These are phyloP conservation scores for Platysternon megacephalum DNA, from an alignment of 2,113 vertebrate genomes.

Conservation along the genomic window DNA sequence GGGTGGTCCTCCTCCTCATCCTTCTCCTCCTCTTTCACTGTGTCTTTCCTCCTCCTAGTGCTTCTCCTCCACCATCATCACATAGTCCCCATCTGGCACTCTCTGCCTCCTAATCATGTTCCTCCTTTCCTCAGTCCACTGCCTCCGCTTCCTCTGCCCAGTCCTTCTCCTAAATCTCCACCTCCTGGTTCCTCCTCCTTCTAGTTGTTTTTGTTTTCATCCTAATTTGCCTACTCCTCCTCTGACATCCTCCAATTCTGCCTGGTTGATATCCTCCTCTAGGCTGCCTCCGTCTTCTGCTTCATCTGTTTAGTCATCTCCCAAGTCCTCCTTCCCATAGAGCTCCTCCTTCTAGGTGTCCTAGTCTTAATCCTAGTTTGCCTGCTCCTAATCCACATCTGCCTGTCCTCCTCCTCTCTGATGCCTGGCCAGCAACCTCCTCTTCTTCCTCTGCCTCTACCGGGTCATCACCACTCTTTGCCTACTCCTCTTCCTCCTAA, in stretches of 20 bases:
- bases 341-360: background rate
- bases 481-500: constrained; percentile 37
- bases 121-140: background rate
- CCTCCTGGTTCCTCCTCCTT: background rate
- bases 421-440: constrained; percentile 13
- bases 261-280: background rate
- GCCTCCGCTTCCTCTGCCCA: background rate
- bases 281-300: background rate
- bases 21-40: background rate
- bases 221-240: background rate
- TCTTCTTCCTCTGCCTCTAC: background rate
- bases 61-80: background rate
- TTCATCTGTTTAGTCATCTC: background rate
- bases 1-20: background rate
- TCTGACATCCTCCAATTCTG: background rate
- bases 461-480: background rate
- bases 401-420: background rate
- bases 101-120: background rate
- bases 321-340: background rate
- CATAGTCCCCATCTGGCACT: background rate
- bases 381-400: background rate
- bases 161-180: background rate
- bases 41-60: background rate
- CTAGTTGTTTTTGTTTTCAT: background rate
- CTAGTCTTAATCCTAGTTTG: background rate